phyloP scores from a whole-genome alignment of 2,797 vertebrate genomes.

The Myotis daubentonii region DNA sequence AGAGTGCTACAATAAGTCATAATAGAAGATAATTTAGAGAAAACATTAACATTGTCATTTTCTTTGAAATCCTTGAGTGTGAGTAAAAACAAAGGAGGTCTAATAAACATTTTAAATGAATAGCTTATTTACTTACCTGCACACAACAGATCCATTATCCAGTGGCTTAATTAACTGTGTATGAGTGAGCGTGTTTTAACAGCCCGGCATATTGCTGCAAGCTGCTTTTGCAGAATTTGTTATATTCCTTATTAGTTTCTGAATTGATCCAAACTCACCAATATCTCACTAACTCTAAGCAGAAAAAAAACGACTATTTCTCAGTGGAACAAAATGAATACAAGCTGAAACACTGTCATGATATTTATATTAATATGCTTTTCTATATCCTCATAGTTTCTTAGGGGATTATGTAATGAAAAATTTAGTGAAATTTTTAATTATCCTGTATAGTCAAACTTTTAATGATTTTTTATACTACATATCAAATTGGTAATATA shows the following conservation, averaged over 20 bases:
- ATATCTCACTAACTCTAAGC: constrained; percentile 1
- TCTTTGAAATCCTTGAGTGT: constrained; percentile 66
- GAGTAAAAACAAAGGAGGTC: constrained; percentile 71
- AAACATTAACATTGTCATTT: constrained; percentile 57
- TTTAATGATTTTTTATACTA: background rate
- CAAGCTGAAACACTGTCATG: background rate
- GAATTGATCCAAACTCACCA: constrained; percentile 18
- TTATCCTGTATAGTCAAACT: background rate
- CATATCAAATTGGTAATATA: background rate
- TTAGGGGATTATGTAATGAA: background rate
- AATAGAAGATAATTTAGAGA: constrained; percentile 48
- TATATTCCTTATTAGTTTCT: background rate
- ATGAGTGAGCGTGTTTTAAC: background rate
- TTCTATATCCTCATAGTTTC: background rate
- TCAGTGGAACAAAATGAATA: background rate
- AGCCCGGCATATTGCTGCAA: background rate
- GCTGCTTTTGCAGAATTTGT: background rate
- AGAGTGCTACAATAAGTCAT: constrained; percentile 61
- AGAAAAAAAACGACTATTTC: constrained; percentile 16
- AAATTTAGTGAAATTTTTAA: background rate
- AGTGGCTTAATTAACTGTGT: constrained; percentile 53
- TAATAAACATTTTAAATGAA: constrained; percentile 78
- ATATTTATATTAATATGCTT: constrained; percentile 28
- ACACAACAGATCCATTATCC: constrained; percentile 72
- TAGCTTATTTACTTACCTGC: constrained; percentile 68